Base-by-base conservation (phyloP, 2,113 vertebrate species). In the Neotragus pygmaeus region DNA sequence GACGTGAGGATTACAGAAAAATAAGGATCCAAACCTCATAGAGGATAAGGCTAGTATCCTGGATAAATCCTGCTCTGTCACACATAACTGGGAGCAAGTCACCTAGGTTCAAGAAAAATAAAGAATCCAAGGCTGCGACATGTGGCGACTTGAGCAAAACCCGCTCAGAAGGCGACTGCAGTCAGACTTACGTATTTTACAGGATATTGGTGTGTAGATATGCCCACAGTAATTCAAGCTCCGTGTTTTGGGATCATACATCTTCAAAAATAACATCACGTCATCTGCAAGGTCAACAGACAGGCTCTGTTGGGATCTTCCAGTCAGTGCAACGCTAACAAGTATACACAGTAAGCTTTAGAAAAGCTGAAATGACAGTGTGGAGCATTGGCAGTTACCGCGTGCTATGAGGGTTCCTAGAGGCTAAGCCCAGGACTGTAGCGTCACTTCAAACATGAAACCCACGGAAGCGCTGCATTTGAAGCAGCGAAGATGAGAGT, bases 191-290 rank as follows among this genome's bases (percentile, higher is more conserved):
- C 99, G 99, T 99, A 99, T 99, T 99, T 99, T 99, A 99, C 99
- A 99, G 99, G 99, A 99, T 99, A 99, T 99, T 98, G 99, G 99
- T 81, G 99, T 99, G 98, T 99, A 99, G 99, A 99, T 99, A 99
- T 99, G 99, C 99, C 99, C 99, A 99, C 99, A 99, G 99, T 99
- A 99, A 99, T 99, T 99, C 99, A 99, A 99, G 99, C 99, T 99
- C 99, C 99, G 99, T 98, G 99, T 99, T 99, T 99, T 99, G 82
- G 99, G 99, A 98, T 99, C 99, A 93, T 99, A 99, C 99, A 99
- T 99, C 99, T 99, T 99, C 99, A 99, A 98, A 98, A 99, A 99
- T 97, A 99, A 99, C 99, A 99, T 99, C 96, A 99, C 99, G 97
- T 99, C 99, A 98, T 99, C 99, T 99, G 96, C 39, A 98, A 97